These are phyloP conservation scores for Tetheella fluctuosa DNA, from an alignment of 2,888 invertebrate species.

Conservation along the genomic window DNA sequence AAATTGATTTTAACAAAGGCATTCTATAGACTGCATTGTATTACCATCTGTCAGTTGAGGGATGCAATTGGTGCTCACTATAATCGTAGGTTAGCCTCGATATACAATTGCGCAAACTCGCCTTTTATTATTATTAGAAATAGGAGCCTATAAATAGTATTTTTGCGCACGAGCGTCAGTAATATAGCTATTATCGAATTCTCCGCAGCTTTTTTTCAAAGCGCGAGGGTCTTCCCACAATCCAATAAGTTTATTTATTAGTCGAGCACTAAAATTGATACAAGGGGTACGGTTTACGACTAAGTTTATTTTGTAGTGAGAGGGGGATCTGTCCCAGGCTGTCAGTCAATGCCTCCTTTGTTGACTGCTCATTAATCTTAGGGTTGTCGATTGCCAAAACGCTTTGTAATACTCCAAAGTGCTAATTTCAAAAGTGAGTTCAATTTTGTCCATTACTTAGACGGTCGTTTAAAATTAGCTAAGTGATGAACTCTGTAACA, in stretches of 20 bases:
- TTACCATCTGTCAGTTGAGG: slow-evolving; percentile 76
- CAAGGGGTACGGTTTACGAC: slow-evolving; percentile 74
- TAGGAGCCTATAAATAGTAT: slow-evolving; percentile 58
- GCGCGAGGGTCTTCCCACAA: slow-evolving; percentile 54
- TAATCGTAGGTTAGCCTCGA: slow-evolving; percentile 66
- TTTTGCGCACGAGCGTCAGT: slow-evolving; percentile 61
- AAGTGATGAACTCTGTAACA: not conserved
- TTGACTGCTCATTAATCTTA: slow-evolving; percentile 51
- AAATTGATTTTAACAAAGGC: slow-evolving; percentile 69
- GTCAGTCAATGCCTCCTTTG: slow-evolving; percentile 69
- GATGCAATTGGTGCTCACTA: slow-evolving; percentile 65
- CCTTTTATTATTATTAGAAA: slow-evolving; percentile 66
- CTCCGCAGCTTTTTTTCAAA: slow-evolving; percentile 44
- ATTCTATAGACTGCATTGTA: slow-evolving; percentile 59
- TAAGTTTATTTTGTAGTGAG: slow-evolving; percentile 66
- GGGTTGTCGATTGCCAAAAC: slow-evolving; percentile 45
- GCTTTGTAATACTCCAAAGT: not conserved
- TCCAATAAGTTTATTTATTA: slow-evolving; percentile 78
- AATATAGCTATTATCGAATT: slow-evolving; percentile 70
- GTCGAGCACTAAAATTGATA: slow-evolving; percentile 68
- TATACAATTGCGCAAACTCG: slow-evolving; percentile 60
- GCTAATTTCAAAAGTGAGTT: not conserved
- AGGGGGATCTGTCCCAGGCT: slow-evolving; percentile 60
- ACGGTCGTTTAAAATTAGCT: not conserved
- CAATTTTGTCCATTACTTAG: not conserved